Base-by-base conservation (phyloP, 2,797 vertebrate species). In the Periparus ater region DNA sequence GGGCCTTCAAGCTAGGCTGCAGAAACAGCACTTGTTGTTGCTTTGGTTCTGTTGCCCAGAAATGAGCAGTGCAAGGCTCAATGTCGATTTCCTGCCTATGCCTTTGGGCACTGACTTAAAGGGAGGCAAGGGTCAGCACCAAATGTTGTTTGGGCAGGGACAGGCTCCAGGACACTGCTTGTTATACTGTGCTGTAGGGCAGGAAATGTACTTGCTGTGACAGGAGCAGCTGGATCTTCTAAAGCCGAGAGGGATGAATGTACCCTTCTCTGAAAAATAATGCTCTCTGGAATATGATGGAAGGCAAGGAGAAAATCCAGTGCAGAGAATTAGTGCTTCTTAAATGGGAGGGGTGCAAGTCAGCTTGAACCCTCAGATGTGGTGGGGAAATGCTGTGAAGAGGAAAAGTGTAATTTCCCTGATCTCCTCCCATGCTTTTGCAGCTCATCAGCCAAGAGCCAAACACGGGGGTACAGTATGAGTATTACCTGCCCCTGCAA, bases 381-480 rank as follows among this genome's bases (percentile, higher is more conserved):
- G 14, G 17, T 30, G 51, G 42, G 44, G 16, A 89, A 89, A 79
- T 53, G 44, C 36, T 74, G 42, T 17, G 4, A 78, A 66, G n/a
- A 38, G 11, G 21, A 42, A 44, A 81, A 77, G 38, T 76, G 38
- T 20, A 45, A 34, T 72, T 88, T 91, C 29, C 42, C 13, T 88
- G 68, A 67, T 58, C 66, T 87, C 47, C 40, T 82, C 42, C 21
- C 5, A 19, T 90, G 75, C 25, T 17, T 22, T 82, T 74, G 8
- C 97, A 99, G 99, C 97, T 99, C 71, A 98, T 99, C 98, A 99
- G 98, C 96, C 99, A 99, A 97, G 99, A 99, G 91, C 95, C 97
- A 66, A 99, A 99, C 96, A 98, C 96, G 0, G 99, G 99, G 1
- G 96, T 99, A 13, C 98, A 98, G 67, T 99, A 98, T 4, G 99